Conservation (phyloP, 2,888 invertebrate species). For the Dysmachus trigonus region DNA sequence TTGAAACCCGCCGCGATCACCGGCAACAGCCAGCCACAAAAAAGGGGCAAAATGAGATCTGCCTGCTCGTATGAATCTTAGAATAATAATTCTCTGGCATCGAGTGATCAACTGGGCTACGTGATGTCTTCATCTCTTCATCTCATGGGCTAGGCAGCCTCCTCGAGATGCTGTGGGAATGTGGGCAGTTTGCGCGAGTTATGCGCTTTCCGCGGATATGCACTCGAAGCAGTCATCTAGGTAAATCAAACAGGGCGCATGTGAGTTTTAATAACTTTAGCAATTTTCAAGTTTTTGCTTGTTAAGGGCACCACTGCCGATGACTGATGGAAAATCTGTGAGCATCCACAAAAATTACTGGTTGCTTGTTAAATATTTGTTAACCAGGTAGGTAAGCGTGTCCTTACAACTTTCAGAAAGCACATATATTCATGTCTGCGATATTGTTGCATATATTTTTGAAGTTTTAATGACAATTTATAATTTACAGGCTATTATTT, state of each 20-base stretch:
- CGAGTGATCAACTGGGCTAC: slow-evolving; percentile 32
- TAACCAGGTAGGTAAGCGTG: background rate
- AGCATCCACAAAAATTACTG: background rate
- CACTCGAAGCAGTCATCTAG: slow-evolving; percentile 39
- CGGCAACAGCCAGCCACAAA: slow-evolving; percentile 6
- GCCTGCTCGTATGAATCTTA: slow-evolving; percentile 30
- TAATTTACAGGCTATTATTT: background rate
- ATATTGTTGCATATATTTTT: background rate
- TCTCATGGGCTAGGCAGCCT: background rate
- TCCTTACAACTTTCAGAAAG: background rate
- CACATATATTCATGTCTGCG: background rate
- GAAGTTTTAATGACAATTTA: background rate
- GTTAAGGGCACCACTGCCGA: background rate
- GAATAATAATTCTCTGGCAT: slow-evolving; percentile 38
- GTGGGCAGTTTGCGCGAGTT: slow-evolving; percentile 36
- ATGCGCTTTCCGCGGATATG: slow-evolving; percentile 19
- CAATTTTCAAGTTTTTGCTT: slow-evolving; percentile 25
- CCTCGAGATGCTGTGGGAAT: slow-evolving; percentile 21
- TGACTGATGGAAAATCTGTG: slow-evolving; percentile 10
- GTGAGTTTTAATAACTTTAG: slow-evolving; percentile 28
- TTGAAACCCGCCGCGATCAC: slow-evolving; percentile 30
- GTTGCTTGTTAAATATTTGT: background rate
- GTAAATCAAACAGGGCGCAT: slow-evolving; percentile 41
- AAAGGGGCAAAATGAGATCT: slow-evolving; percentile 27
- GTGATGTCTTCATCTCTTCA: slow-evolving; percentile 40